phyloP scores from a whole-genome alignment of 2,113 vertebrate genomes.

The Spizaetus ornatus region DNA sequence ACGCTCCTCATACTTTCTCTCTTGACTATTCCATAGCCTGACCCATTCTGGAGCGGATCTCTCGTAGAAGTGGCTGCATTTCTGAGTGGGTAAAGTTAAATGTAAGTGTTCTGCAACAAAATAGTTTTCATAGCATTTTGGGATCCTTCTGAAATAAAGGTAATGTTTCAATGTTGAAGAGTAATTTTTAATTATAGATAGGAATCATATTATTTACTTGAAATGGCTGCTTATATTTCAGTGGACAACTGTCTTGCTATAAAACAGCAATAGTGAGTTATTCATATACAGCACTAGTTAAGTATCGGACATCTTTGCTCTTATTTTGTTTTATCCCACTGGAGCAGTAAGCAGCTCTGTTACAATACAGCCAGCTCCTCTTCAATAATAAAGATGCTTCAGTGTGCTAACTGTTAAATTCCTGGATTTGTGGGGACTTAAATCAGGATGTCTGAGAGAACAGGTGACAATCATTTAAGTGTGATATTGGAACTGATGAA shows the following conservation, averaged over 20 bases:
- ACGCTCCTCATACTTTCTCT: not conserved
- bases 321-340: slow-evolving; percentile 8
- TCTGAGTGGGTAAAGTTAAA: not conserved
- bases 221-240: slow-evolving; percentile 8
- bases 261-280: not conserved
- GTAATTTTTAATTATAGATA: not conserved
- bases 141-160: not conserved
- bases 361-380: not conserved
- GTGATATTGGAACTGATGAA: not conserved
- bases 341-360: not conserved
- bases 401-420: not conserved
- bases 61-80: not conserved
- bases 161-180: not conserved
- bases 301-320: not conserved
- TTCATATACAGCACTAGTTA: not conserved
- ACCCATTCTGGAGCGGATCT: not conserved
- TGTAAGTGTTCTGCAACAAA: not conserved
- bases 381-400: not conserved
- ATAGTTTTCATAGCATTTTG: not conserved
- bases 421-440: not conserved
- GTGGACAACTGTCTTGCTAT: not conserved
- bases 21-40: not conserved
- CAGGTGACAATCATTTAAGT: not conserved
- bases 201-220: not conserved
- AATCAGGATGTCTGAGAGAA: not conserved